These are phyloP conservation scores for Digitonthophagus gazella DNA, from an alignment of 2,888 invertebrate species.

Conservation along the genomic window DNA sequence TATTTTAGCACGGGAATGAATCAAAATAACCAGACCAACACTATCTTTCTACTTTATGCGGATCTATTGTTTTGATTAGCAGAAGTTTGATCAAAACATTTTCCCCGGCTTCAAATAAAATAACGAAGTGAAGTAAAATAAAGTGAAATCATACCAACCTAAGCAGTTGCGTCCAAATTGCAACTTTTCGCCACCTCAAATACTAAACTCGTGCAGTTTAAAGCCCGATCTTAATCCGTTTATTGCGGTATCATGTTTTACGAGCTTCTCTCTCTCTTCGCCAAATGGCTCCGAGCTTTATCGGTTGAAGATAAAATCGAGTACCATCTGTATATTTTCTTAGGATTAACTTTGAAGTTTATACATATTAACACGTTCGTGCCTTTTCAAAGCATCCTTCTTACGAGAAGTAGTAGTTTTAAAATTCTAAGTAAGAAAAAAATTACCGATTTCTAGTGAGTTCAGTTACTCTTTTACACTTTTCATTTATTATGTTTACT, in stretches of 20 bases:
- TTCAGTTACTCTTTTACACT: no score
- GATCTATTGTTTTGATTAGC: no score
- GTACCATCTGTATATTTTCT: background rate
- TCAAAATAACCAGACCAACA: background rate
- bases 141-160: background rate
- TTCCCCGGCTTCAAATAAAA: no score
- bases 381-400: background rate
- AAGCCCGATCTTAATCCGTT: background rate
- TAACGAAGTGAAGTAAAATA: background rate
- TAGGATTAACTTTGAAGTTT: background rate
- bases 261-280: background rate
- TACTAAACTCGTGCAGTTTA: background rate
- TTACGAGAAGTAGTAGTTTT: background rate
- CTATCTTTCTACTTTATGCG: background rate
- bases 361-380: background rate
- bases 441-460: no score
- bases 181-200: background rate
- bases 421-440: background rate
- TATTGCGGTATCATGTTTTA: background rate
- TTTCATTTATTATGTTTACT: no score
- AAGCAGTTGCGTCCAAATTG: background rate
- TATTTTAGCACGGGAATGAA: background rate
- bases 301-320: background rate
- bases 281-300: background rate
- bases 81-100: background rate